A percentile compares a stretch with the other conserved stretches of the same genome.
Evolutionary conservation across 2,113 vertebrate genomes (phyloP).

Genomic region (Poecile atricapillus): DNA sequence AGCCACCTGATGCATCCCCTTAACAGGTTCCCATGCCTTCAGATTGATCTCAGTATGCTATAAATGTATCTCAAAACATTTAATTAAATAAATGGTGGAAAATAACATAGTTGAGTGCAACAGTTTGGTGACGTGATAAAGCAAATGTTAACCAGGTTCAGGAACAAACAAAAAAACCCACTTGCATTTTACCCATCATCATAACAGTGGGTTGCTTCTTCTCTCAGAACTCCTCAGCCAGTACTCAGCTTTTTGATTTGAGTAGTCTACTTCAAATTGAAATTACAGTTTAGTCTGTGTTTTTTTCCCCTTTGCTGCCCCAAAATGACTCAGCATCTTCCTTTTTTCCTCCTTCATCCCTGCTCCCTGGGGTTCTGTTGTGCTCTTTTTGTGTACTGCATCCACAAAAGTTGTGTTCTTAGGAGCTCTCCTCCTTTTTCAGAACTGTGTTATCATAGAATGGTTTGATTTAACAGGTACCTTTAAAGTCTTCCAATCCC

Average conservation of each 20-base stretch:
- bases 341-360: background rate
- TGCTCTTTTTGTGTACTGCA: background rate
- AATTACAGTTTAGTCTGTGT: background rate
- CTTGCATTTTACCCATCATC: background rate
- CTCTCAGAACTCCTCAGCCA: background rate
- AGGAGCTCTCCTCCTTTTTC: background rate
- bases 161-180: background rate
- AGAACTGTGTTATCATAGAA: background rate
- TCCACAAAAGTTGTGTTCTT: background rate
- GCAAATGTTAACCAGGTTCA: background rate
- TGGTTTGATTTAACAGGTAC: background rate
- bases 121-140: background rate
- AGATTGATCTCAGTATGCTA: background rate
- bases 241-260: background rate
- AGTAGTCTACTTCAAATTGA: background rate
- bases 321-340: background rate
- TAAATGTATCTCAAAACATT: background rate
- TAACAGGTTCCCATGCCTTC: background rate
- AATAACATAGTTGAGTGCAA: background rate
- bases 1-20: background rate
- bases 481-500: background rate
- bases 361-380: background rate
- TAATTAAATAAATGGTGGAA: background rate
- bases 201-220: background rate
- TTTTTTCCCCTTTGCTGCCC: background rate